phyloP scores from a whole-genome alignment of 2,888 invertebrate species.

The Anoncus sp. region DNA sequence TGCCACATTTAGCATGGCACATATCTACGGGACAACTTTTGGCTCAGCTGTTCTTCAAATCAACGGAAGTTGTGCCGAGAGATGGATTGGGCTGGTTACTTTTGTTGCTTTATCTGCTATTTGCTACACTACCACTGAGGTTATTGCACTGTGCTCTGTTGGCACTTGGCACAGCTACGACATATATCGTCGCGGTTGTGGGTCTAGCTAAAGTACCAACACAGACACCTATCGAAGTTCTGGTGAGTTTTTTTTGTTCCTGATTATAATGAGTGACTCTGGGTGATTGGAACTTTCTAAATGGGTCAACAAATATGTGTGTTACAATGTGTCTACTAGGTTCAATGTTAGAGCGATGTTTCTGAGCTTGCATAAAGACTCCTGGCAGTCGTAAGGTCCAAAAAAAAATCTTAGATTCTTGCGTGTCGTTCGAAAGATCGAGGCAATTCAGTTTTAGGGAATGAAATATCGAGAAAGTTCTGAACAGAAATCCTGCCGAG shows the following conservation, averaged over 20 bases:
- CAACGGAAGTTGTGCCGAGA: conserved; percentile 85
- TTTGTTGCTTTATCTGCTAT: conserved; percentile 89
- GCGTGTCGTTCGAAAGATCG: too few species aligned
- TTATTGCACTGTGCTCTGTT: conserved; percentile 87
- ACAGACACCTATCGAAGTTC: conserved; percentile 83
- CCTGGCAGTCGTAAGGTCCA: too few species aligned
- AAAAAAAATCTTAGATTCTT: too few species aligned
- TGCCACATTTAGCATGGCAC: conserved; percentile 88
- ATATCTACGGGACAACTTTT: conserved; percentile 87
- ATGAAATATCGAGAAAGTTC: too few species aligned
- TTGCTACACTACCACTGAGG: conserved; percentile 89
- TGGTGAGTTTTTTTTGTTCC: conserved; percentile 72
- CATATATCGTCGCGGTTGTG: conserved; percentile 86
- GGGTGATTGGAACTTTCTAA: too few species aligned
- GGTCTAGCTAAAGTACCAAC: conserved; percentile 83
- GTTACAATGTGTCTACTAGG: too few species aligned
- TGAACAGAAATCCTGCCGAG: too few species aligned
- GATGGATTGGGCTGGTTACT: conserved; percentile 90
- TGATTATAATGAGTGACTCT: too few species aligned
- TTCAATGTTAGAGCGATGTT: too few species aligned
- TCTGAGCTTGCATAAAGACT: too few species aligned
- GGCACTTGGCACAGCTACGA: conserved; percentile 86
- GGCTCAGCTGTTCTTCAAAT: conserved; percentile 86
- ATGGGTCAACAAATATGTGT: too few species aligned
- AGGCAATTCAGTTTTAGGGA: too few species aligned